Evolutionary conservation across 2,797 vertebrate genomes (phyloP).

Genomic region (Neopelma chrysocephalum): DNA sequence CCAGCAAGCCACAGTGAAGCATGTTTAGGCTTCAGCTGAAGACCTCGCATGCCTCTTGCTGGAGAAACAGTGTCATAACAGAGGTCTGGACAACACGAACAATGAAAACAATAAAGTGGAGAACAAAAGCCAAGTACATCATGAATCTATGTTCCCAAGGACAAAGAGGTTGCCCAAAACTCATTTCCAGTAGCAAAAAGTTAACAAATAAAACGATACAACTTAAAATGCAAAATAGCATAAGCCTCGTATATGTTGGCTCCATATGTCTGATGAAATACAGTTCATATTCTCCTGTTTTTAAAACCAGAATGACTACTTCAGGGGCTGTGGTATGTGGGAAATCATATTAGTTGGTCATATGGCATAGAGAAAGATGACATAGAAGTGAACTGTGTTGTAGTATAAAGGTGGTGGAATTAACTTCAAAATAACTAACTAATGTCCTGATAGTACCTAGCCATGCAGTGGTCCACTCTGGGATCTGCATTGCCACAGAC

Average conservation of each 20-base stretch:
- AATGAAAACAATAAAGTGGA: accelerated
- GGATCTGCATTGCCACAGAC: neutral
- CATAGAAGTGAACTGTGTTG: neutral
- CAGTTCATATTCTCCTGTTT: neutral
- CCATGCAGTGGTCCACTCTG: neutral
- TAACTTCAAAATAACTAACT: neutral
- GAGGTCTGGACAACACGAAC: neutral
- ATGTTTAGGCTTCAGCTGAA: neutral
- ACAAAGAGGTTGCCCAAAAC: neutral
- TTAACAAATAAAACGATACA: neutral
- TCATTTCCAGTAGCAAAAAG: neutral
- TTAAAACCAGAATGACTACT: neutral
- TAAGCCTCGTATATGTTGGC: neutral
- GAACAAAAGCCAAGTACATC: neutral
- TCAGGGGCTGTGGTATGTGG: accelerated
- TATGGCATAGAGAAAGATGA: neutral
- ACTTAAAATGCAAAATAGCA: neutral
- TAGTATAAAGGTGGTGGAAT: neutral
- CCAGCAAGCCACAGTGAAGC: neutral
- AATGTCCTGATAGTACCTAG: neutral
- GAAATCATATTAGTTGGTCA: neutral
- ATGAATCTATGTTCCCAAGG: neutral
- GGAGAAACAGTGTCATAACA: constrained; percentile 31
- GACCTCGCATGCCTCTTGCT: constrained; percentile 52
- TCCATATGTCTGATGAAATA: neutral